Evolutionary conservation across 2,113 vertebrate genomes (phyloP).

Genomic region (Macquaria australasica): DNA sequence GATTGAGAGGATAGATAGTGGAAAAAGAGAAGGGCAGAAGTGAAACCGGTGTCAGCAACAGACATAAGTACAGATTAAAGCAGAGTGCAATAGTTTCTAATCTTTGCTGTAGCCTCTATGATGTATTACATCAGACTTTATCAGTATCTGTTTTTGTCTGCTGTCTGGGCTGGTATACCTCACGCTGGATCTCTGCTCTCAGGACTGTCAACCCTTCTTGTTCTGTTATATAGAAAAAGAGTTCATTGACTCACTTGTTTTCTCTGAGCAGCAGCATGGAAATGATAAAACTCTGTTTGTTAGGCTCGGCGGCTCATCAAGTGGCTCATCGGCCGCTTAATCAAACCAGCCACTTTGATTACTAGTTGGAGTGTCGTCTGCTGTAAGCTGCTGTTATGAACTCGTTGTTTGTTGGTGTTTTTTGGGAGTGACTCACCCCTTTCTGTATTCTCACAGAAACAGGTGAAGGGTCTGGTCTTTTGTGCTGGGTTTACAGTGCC

Average conservation of each 20-base stretch:
- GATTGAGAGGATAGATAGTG: conserved; percentile 34
- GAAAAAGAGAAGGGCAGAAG: conserved; percentile 51
- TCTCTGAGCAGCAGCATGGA: not conserved
- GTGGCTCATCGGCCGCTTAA: not conserved
- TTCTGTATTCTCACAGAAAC: conserved; percentile 32
- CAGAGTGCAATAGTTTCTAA: conserved; percentile 18
- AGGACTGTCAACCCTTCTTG: conserved; percentile 9
- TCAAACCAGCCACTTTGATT: conserved; percentile 7
- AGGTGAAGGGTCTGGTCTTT: conserved; percentile 51
- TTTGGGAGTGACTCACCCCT: conserved; percentile 38
- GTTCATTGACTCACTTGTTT: conserved; percentile 29
- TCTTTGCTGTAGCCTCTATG: conserved; percentile 23
- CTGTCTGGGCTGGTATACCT: conserved; percentile 12
- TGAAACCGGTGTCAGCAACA: conserved; percentile 18
- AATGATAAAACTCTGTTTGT: conserved; percentile 35
- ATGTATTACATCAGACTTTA: conserved; percentile 38
- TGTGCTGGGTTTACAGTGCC: conserved; percentile 38
- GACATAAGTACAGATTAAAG: conserved; percentile 1
- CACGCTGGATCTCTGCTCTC: conserved; percentile 9
- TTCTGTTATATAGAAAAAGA: conserved; percentile 26
- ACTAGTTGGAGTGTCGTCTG: not conserved
- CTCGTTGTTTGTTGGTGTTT: conserved; percentile 37
- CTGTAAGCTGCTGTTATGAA: conserved; percentile 4
- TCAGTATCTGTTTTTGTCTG: conserved; percentile 37
- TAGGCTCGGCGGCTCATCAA: conserved; percentile 10